These are phyloP conservation scores for Capreolus pygargus DNA, from an alignment of 2,113 vertebrate genomes.

Conservation along the genomic window DNA sequence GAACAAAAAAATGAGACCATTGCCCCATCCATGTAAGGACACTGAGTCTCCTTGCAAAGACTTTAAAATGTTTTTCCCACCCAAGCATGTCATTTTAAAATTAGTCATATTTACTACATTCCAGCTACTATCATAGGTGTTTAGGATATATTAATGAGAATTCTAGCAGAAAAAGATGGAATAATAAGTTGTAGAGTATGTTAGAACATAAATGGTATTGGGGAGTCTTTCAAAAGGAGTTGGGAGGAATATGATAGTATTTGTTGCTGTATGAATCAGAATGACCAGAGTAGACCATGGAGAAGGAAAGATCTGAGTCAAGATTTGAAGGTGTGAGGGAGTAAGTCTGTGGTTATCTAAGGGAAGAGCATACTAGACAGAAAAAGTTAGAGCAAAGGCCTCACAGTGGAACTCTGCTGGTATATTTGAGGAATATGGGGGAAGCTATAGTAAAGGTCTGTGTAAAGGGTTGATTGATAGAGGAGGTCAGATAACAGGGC, in stretches of 20 bases:
- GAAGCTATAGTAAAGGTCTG: background rate
- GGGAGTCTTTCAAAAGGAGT: background rate
- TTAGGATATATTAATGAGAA: background rate
- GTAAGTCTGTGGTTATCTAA: background rate
- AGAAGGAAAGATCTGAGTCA: background rate
- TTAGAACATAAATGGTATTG: background rate
- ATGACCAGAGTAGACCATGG: background rate
- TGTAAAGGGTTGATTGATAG: background rate
- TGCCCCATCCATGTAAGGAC: background rate
- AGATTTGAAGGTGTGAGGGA: background rate
- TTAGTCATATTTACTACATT: background rate
- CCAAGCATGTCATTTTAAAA: background rate
- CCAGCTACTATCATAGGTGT: background rate
- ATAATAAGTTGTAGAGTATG: background rate
- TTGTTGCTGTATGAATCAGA: background rate
- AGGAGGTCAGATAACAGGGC: background rate
- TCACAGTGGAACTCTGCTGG: background rate
- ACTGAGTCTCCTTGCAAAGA: background rate
- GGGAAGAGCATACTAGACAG: background rate
- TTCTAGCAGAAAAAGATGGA: background rate
- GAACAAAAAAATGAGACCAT: background rate
- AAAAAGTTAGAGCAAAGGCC: background rate
- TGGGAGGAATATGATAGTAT: background rate
- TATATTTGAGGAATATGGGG: background rate
- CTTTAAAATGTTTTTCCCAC: background rate